Percentiles rank a stretch among this genome's conserved stretches.
Conservation (phyloP, 2,888 invertebrate genomes). For the Amphipoea oculea region DNA sequence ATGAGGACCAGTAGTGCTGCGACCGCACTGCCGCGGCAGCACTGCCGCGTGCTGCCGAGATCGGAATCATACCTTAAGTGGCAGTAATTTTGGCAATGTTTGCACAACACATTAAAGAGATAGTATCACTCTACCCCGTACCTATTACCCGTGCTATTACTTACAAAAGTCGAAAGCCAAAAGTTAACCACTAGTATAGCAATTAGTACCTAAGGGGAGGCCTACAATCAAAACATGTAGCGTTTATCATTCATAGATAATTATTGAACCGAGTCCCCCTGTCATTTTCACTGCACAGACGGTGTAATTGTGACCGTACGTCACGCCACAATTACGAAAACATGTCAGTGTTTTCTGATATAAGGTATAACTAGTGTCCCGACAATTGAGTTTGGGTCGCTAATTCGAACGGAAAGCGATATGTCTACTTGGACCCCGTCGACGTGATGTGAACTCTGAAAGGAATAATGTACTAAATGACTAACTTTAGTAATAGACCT, state of each 20-base stretch:
- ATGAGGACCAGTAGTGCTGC: no score
- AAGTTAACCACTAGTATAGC: slow-evolving; percentile 62
- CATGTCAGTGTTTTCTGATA: slow-evolving; percentile 76
- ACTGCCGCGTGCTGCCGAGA: no score
- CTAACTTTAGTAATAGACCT: background rate
- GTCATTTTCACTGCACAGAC: slow-evolving; percentile 77
- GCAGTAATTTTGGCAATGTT: background rate
- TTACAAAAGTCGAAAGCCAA: slow-evolving; percentile 62
- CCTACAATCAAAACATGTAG: slow-evolving; percentile 65
- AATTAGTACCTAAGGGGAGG: slow-evolving; percentile 57
- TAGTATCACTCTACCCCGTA: slow-evolving; percentile 20
- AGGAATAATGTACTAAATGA: background rate
- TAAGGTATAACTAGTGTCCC: slow-evolving; percentile 27
- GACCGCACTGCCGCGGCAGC: no score
- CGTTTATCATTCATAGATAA: slow-evolving; percentile 77
- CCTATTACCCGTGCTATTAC: slow-evolving; percentile 2
- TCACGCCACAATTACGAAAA: slow-evolving; percentile 80
- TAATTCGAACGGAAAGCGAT: slow-evolving; percentile 17
- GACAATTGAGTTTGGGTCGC: slow-evolving; percentile 15
- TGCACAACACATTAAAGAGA: background rate
- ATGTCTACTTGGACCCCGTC: background rate
- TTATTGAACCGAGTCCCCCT: slow-evolving; percentile 68
- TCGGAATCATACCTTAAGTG: no score
- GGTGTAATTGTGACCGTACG: slow-evolving; percentile 83
- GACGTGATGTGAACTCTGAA: background rate